These are phyloP conservation scores for Drosophila bocki DNA, from an alignment of 1,140 invertebrate species.

Conservation along the genomic window DNA sequence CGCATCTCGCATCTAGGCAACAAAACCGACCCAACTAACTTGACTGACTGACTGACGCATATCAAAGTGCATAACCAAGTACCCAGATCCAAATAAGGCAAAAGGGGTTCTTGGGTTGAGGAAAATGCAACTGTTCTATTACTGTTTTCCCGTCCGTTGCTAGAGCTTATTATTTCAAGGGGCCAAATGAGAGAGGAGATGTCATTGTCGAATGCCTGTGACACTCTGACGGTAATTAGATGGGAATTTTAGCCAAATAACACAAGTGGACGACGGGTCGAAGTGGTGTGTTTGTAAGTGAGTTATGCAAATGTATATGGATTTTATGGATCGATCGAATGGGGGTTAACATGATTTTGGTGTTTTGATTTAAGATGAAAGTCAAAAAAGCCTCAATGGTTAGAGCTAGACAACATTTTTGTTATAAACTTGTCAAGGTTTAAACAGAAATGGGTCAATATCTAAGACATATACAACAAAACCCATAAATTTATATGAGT, in stretches of 20 bases:
- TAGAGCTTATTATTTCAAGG: slow-evolving; percentile 26
- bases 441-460: neutral
- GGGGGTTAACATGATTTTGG: neutral
- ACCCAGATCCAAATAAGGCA: slow-evolving; percentile 8
- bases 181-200: slow-evolving; percentile 22
- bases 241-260: slow-evolving; percentile 40
- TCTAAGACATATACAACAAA: no score
- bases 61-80: slow-evolving; percentile 59
- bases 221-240: slow-evolving; percentile 57
- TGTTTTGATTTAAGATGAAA: neutral
- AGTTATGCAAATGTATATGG: slow-evolving; percentile 37
- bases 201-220: slow-evolving; percentile 58
- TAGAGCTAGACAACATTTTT: neutral
- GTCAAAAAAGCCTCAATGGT: neutral
- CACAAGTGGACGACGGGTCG: neutral
- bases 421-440: neutral
- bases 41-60: slow-evolving; percentile 52
- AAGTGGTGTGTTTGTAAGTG: slow-evolving; percentile 14
- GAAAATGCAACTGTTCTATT: slow-evolving; percentile 19
- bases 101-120: slow-evolving; percentile 1
- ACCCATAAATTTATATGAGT: neutral
- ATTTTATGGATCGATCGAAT: slow-evolving; percentile 16
- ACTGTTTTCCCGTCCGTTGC: slow-evolving; percentile 29
- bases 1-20: slow-evolving; percentile 10
- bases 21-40: slow-evolving; percentile 26